Percentiles rank a stretch among this genome's conserved stretches.
Evolutionary conservation across 2,888 invertebrate genomes (phyloP).

Genomic region (Nebria salina): DNA sequence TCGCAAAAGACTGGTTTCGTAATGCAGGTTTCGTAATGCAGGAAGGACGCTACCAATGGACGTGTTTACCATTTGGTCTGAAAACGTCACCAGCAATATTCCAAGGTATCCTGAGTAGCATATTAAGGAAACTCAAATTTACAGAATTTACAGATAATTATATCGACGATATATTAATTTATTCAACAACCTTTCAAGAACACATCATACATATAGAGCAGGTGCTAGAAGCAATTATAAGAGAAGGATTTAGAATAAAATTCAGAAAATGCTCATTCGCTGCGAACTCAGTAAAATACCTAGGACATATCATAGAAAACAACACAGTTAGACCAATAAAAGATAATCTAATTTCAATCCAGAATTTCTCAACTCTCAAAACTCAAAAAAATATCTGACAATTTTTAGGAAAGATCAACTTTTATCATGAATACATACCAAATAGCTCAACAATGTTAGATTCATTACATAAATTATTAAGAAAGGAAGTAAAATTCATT

Average conservation of each 20-base stretch:
- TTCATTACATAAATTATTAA: too few relatives aligned
- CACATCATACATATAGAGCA: slow-evolving; percentile 39
- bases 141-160: slow-evolving; percentile 50
- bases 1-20: slow-evolving; percentile 49
- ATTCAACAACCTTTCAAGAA: slow-evolving; percentile 50
- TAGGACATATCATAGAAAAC: slow-evolving; percentile 46
- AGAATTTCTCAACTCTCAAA: slow-evolving; percentile 36
- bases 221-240: slow-evolving; percentile 13
- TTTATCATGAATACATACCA: too few relatives aligned
- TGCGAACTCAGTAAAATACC: slow-evolving; percentile 43
- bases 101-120: slow-evolving; percentile 49
- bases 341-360: slow-evolving; percentile 35
- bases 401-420: slow-evolving; percentile 19
- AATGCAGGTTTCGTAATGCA: slow-evolving; percentile 50
- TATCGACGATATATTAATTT: slow-evolving; percentile 51
- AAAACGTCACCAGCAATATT: slow-evolving; percentile 51
- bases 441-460: too few relatives aligned
- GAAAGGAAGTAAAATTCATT: too few relatives aligned
- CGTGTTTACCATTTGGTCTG: slow-evolving; percentile 49
- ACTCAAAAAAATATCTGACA: slow-evolving; percentile 41
- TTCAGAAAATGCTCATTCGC: slow-evolving; percentile 47
- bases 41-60: slow-evolving; percentile 49
- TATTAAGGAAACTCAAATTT: slow-evolving; percentile 49
- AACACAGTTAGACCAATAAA: slow-evolving; percentile 45
- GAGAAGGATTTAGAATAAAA: slow-evolving; percentile 47